Evolutionary conservation across 2,113 vertebrate genomes (phyloP).

Genomic region (Alexandromys fortis): DNA sequence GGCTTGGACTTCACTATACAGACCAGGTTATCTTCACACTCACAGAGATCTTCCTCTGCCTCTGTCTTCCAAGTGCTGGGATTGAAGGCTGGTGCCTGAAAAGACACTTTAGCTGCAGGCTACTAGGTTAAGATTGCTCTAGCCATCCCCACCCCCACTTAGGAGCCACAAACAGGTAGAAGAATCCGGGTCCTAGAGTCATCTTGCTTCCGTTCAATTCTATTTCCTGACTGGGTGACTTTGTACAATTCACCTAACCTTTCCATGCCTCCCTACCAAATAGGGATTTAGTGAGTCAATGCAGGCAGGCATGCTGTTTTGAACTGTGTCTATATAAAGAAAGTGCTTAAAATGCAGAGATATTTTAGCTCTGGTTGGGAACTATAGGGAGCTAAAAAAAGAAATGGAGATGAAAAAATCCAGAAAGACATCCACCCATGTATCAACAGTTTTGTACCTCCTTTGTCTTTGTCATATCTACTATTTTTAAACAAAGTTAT

Average conservation of each 20-base stretch:
- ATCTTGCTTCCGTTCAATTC: not conserved
- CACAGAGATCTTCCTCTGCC: not conserved
- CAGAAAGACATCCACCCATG: not conserved
- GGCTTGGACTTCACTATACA: not conserved
- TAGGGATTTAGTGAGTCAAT: not conserved
- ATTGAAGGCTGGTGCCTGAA: not conserved
- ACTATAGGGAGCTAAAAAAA: conserved; percentile 13
- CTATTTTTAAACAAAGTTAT: not conserved
- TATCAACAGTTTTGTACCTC: not conserved
- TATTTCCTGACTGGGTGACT: not conserved
- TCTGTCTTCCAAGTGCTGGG: not conserved
- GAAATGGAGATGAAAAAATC: not conserved
- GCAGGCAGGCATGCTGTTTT: not conserved
- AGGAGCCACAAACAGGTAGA: not conserved
- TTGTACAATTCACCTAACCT: not conserved
- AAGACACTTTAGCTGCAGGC: not conserved
- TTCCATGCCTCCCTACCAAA: not conserved
- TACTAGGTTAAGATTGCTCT: not conserved
- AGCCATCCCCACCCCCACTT: not conserved
- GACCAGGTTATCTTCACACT: not conserved
- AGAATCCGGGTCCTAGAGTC: not conserved
- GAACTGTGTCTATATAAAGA: not conserved
- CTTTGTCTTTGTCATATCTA: not conserved
- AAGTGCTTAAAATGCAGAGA: conserved; percentile 2
- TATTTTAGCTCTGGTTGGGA: not conserved